Base-by-base conservation (phyloP, 1,140 invertebrate genomes). In the Bactericera cockerelli region DNA sequence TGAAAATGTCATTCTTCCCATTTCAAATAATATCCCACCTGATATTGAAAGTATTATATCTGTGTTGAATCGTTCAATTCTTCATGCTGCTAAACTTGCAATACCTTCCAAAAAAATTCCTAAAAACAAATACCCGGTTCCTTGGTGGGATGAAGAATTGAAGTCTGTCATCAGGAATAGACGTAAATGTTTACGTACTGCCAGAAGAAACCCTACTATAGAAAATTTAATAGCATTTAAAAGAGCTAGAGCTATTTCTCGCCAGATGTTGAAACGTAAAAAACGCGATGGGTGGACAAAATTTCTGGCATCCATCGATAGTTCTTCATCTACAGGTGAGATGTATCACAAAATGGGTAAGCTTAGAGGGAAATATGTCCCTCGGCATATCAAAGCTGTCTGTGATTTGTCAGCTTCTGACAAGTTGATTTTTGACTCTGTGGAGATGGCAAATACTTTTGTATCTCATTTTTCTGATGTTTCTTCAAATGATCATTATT, bases 101-200 rank as follows among this genome's bases (percentile, higher is more conserved):
- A 22, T 49, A 16, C 42, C 42, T 19, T 49, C 19, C 8, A 49
- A 49, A 49, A 49, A 19, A 19, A 49, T 49, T 49, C 42, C 42
- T 16, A 4, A 4, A 6, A 49, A 49, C 42, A 49, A 22, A 16
- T 6, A 4, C n/a, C n/a, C 4, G 3, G 42, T 49, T 49, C 42
- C 42, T 22, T 49, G 42, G 42, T 49, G 42, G 42, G 42, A 49
- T 49, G 42, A 49, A 6, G 42, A 49, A n/a, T 22, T 49, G 19
- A 49, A 49, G 4, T 6, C 3, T 6, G 22, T 16, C 6, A 49
- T 49, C 4, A 49, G 19, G 19, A 49, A 49, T 16, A 49, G 42
- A n/a, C 4, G 42, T 6, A 49, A 22, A 49, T 49, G 42, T 49
- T 49, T 49, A 22, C n/a, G 42, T 19, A 16, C 22, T 49, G 4